Percentiles rank a stretch among this genome's conserved stretches.
These are phyloP conservation scores for Drosophila busckii DNA, from an alignment of 1,140 invertebrate genomes.

Conservation along the genomic window DNA sequence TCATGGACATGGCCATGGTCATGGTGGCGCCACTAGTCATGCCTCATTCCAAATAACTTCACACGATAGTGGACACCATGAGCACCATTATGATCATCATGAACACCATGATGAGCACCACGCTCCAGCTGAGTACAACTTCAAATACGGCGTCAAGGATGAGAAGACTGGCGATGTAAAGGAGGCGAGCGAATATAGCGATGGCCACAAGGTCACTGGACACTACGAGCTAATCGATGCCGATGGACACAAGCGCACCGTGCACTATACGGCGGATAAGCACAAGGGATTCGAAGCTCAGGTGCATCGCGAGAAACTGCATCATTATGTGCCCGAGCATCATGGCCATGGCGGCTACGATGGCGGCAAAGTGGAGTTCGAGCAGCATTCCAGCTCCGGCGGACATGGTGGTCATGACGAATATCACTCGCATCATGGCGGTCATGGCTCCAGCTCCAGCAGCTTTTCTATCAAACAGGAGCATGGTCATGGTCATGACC, in stretches of 20 bases:
- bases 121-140: constrained; percentile 64
- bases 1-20: constrained; percentile 29
- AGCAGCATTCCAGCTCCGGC: constrained; percentile 34
- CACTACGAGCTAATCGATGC: constrained; percentile 78
- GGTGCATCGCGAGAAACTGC: constrained; percentile 78
- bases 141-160: constrained; percentile 67
- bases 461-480: constrained; percentile 37
- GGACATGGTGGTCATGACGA: constrained; percentile 31
- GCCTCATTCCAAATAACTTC: constrained; percentile 63
- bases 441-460: constrained; percentile 28
- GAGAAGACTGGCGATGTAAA: constrained; percentile 68
- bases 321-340: constrained; percentile 62
- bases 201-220: constrained; percentile 74
- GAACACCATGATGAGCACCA: constrained; percentile 50
- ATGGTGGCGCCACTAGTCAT: constrained; percentile 61
- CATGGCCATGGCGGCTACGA: constrained; percentile 64
- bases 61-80: constrained; percentile 34
- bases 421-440: constrained; percentile 33
- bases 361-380: constrained; percentile 54
- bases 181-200: constrained; percentile 50
- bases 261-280: constrained; percentile 79
- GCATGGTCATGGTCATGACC: constrained; percentile 35
- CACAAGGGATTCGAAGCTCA: constrained; percentile 78
- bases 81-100: constrained; percentile 33
- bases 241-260: constrained; percentile 78